Percentiles rank a stretch among this genome's conserved stretches.
phyloP scores from a whole-genome alignment of 2,888 invertebrate genomes.

The Cylindroiulus punctatus region DNA sequence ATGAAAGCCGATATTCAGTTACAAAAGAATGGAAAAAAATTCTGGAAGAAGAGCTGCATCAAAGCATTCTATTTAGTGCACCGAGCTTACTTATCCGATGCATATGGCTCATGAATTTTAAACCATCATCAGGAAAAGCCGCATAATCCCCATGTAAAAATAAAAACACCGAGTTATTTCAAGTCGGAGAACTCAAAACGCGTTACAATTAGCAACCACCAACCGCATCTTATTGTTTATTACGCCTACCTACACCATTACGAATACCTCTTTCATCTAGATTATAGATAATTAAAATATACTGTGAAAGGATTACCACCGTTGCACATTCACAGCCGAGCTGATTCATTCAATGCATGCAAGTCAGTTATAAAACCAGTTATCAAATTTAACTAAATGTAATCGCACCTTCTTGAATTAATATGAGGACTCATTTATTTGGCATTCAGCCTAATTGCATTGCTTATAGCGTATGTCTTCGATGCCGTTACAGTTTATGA shows the following conservation, averaged over 20 bases:
- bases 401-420: too few species aligned
- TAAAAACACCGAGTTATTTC: not conserved
- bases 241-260: not conserved
- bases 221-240: not conserved
- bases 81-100: conserved; percentile 18
- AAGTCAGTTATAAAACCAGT: not conserved
- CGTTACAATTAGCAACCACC: conserved; percentile 1
- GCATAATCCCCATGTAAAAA: not conserved
- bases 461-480: too few species aligned
- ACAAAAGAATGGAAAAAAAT: not conserved
- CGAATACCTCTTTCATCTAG: too few species aligned
- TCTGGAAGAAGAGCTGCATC: not conserved
- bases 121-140: not conserved
- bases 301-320: not conserved
- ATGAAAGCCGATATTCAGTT: conserved; percentile 17
- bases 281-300: not conserved
- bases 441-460: too few species aligned
- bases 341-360: not conserved
- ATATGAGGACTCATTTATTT: too few species aligned
- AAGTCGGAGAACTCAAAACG: not conserved
- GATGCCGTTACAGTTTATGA: too few species aligned
- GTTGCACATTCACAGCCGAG: not conserved
- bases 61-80: not conserved
- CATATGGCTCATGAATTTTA: not conserved
- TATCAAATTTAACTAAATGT: not conserved